Percentiles rank a stretch among this genome's conserved stretches.
phyloP scores from a whole-genome alignment of 2,888 invertebrate genomes.

The Microdon myrmicae region DNA sequence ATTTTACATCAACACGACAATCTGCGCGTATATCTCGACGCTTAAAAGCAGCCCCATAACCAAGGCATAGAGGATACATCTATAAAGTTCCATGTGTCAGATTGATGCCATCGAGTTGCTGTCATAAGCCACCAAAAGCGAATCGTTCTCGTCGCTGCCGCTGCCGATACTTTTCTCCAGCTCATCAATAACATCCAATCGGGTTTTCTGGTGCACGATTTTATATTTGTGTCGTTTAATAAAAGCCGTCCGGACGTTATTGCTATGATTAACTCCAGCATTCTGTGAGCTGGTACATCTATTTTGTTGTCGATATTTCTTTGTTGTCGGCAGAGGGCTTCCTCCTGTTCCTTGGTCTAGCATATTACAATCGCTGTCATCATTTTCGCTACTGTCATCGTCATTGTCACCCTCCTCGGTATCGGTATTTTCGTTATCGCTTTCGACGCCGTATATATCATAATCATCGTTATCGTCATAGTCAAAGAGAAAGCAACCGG shows the following conservation, averaged over 20 bases:
- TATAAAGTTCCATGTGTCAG: conserved; percentile 66
- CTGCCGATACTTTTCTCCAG: conserved; percentile 65
- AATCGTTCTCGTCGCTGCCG: conserved; percentile 67
- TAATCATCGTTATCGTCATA: conserved; percentile 40
- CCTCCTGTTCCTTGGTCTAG: conserved; percentile 53
- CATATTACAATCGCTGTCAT: conserved; percentile 60
- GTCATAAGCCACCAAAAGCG: conserved; percentile 66
- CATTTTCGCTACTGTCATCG: conserved; percentile 55
- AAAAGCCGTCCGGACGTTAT: conserved; percentile 62
- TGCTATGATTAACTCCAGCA: conserved; percentile 54
- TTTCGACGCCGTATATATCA: conserved; percentile 30
- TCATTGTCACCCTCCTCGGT: conserved; percentile 59
- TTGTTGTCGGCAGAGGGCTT: conserved; percentile 1
- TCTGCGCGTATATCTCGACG: conserved; percentile 65
- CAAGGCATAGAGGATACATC: conserved; percentile 63
- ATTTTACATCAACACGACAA: conserved; percentile 62
- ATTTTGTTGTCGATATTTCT: conserved; percentile 27
- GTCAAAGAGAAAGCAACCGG: conserved; percentile 44
- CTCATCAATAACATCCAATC: conserved; percentile 65
- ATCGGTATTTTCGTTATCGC: conserved; percentile 28
- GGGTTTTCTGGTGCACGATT: conserved; percentile 61
- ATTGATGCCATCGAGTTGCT: conserved; percentile 66
- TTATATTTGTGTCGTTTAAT: conserved; percentile 64
- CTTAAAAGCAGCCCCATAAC: conserved; percentile 64
- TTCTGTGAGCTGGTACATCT: conserved; percentile 17